Conservation (phyloP, 2,888 invertebrate species). For the Plebejus anna region DNA sequence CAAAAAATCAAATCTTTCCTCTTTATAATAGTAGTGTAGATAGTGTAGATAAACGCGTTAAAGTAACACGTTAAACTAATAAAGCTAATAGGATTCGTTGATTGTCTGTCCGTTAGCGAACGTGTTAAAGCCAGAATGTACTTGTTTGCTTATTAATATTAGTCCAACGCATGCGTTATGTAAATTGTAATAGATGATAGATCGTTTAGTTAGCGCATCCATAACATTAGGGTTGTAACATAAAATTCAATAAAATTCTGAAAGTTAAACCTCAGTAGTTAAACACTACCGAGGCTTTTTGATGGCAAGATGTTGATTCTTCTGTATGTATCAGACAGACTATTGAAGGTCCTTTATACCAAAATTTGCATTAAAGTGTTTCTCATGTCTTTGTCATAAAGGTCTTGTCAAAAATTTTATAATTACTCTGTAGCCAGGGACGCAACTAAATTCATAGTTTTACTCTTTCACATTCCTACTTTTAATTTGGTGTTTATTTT, state of each 20-base stretch:
- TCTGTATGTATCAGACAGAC: too few species aligned
- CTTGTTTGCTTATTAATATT: constrained; percentile 50
- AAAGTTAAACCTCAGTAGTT: background rate
- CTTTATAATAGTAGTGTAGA: too few species aligned
- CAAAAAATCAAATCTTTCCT: too few species aligned
- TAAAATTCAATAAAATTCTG: background rate
- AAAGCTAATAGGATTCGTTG: constrained; percentile 61
- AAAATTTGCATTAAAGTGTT: too few species aligned
- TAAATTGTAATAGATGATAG: constrained; percentile 47
- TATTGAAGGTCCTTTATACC: too few species aligned
- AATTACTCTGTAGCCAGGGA: background rate
- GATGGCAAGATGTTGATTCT: too few species aligned
- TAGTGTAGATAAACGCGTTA: background rate
- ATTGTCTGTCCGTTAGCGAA: constrained; percentile 46
- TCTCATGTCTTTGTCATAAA: too few species aligned
- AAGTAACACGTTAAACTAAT: constrained; percentile 30
- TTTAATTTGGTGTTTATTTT: too few species aligned
- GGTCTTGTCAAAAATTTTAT: background rate
- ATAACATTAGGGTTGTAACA: background rate
- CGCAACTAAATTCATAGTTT: background rate
- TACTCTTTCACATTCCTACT: too few species aligned
- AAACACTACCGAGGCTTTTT: too few species aligned
- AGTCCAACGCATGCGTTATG: constrained; percentile 54
- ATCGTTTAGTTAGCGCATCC: constrained; percentile 26
- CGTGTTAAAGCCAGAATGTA: constrained; percentile 23